These are phyloP conservation scores for Menidia menidia DNA, from an alignment of 2,797 vertebrate genomes.

Conservation along the genomic window DNA sequence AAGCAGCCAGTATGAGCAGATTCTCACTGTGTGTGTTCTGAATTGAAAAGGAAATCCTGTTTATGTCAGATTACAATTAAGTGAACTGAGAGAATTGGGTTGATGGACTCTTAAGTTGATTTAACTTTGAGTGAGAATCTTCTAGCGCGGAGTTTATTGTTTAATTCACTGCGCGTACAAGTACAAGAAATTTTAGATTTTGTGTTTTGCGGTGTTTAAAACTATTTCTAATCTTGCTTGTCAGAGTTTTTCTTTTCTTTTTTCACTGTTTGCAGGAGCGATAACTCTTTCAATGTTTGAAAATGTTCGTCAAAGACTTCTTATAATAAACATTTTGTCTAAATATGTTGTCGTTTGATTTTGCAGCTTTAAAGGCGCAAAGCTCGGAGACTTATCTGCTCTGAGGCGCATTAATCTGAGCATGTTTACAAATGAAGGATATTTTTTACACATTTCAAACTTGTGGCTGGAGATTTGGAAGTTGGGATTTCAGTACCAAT, in stretches of 20 bases:
- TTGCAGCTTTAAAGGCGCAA: neutral
- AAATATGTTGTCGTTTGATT: neutral
- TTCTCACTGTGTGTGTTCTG: neutral
- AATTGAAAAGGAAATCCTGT: neutral
- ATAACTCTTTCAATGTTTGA: neutral
- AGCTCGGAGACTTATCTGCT: no score
- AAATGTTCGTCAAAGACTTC: neutral
- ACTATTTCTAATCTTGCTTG: neutral
- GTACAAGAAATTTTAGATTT: neutral
- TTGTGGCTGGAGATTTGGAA: no score
- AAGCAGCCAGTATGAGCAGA: neutral
- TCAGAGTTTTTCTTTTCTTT: neutral
- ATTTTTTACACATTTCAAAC: no score
- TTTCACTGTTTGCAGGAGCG: neutral
- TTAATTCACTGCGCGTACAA: no score
- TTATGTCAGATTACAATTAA: no score
- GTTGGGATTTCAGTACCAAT: no score
- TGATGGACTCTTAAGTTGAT: no score
- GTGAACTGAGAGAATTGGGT: no score
- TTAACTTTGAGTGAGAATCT: no score
- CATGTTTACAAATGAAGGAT: no score
- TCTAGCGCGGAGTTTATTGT: no score
- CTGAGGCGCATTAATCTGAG: no score
- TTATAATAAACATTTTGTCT: slow-evolving; percentile 1
- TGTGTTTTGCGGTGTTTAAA: neutral